Evolutionary conservation across 2,113 vertebrate genomes (phyloP).

Genomic region (Myotis brandtii): DNA sequence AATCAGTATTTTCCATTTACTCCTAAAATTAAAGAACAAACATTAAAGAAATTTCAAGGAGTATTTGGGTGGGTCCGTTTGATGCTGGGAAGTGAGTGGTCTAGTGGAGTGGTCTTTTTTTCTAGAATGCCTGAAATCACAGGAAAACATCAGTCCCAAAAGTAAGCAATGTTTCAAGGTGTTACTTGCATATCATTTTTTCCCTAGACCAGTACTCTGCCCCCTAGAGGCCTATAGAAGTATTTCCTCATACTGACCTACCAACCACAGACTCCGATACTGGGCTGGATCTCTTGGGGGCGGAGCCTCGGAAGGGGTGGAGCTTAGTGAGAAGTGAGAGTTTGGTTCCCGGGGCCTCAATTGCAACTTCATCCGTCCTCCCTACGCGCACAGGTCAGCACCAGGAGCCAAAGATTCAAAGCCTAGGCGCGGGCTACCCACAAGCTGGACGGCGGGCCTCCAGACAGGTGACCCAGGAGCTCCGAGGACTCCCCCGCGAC

Average conservation of each 20-base stretch:
- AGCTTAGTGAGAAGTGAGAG: neutral
- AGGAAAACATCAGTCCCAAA: neutral
- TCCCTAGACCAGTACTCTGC: neutral
- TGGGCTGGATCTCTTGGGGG: neutral
- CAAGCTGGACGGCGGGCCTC: no score
- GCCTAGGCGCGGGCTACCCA: accelerated
- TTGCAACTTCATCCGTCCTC: neutral
- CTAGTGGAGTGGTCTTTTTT: neutral
- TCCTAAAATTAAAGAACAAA: neutral
- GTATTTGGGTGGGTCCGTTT: neutral
- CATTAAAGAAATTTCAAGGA: neutral
- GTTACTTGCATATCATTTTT: neutral
- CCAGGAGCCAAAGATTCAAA: no score
- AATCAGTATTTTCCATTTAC: neutral
- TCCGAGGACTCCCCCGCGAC: neutral
- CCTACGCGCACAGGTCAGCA: accelerated
- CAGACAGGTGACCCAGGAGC: neutral
- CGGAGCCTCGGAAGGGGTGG: neutral
- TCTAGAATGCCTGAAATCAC: neutral
- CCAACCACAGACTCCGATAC: neutral
- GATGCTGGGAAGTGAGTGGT: neutral
- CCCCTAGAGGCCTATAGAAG: neutral
- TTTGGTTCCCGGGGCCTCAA: neutral
- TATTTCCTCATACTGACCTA: neutral
- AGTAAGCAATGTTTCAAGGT: neutral